phyloP scores from a whole-genome alignment of 1,140 invertebrate genomes.

The Globodera rostochiensis region DNA sequence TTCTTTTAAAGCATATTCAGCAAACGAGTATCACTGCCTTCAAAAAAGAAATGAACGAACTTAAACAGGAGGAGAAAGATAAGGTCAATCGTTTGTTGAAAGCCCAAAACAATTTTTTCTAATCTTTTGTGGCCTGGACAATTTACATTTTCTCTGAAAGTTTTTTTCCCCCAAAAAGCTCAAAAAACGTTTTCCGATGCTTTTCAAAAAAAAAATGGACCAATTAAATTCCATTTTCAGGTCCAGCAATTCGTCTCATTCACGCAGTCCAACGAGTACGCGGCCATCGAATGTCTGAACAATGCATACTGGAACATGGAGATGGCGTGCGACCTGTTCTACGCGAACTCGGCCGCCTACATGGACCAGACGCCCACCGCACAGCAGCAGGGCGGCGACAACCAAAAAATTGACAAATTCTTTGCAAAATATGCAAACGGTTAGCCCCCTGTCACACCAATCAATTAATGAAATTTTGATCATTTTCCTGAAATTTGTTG shows the following conservation, averaged over 20 bases:
- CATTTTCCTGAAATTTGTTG: not conserved
- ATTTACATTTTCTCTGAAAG: too few species aligned
- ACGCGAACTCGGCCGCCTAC: conserved; percentile 40
- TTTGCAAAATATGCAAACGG: conserved; percentile 83
- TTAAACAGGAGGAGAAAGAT: conserved; percentile 40
- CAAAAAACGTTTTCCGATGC: too few species aligned
- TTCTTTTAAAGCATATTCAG: not conserved
- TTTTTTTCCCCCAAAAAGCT: too few species aligned
- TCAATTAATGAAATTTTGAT: too few species aligned
- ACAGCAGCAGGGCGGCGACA: conserved; percentile 59
- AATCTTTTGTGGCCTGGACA: too few species aligned
- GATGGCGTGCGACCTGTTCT: conserved; percentile 47
- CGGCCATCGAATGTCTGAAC: conserved; percentile 35
- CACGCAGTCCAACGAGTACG: conserved; percentile 35
- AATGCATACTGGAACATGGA: conserved; percentile 45
- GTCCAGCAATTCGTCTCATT: conserved; percentile 39
- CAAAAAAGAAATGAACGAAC: conserved; percentile 26
- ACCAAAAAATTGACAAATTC: conserved; percentile 79
- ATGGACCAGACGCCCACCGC: not conserved
- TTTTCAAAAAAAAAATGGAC: too few species aligned
- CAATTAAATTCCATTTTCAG: conserved; percentile 4
- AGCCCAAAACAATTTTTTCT: too few species aligned
- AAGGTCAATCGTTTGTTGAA: conserved; percentile 15
- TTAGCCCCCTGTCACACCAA: conserved; percentile 5
- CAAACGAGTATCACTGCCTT: not conserved